Conservation (phyloP, 1,140 invertebrate species). For the Listronotus bonariensis region DNA sequence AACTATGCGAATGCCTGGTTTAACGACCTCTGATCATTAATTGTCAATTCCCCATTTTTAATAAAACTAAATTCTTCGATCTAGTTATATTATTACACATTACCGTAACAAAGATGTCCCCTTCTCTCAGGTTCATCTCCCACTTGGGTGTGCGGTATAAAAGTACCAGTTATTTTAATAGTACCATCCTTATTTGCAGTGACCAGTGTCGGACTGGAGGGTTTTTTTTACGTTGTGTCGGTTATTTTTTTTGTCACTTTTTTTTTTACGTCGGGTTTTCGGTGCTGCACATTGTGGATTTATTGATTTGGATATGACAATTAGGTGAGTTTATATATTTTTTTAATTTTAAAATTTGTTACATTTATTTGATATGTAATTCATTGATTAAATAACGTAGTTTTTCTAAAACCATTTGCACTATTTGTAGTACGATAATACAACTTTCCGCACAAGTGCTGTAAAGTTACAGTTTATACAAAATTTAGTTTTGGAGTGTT, state of each 20-base stretch:
- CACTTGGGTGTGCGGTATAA: constrained; percentile 41
- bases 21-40: too few relatives aligned
- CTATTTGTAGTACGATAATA: too few relatives aligned
- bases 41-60: background rate
- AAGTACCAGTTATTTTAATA: constrained; percentile 43
- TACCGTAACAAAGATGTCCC: constrained; percentile 39
- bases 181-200: constrained; percentile 43
- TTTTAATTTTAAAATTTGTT: too few relatives aligned
- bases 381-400: too few relatives aligned
- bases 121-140: constrained; percentile 41
- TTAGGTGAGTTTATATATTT: constrained; percentile 30
- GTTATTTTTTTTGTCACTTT: constrained; percentile 23
- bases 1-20: too few relatives aligned
- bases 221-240: constrained; percentile 23
- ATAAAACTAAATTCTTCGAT: background rate
- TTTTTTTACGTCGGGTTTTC: constrained; percentile 2
- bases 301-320: constrained; percentile 32
- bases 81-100: constrained; percentile 42
- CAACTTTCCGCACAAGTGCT: too few relatives aligned
- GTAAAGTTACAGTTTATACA: too few relatives aligned
- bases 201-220: constrained; percentile 41
- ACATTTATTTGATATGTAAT: too few relatives aligned
- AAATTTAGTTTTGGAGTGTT: too few relatives aligned
- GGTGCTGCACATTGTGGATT: constrained; percentile 8
- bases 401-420: too few relatives aligned